These are phyloP conservation scores for Bilobella aurantiaca DNA, from an alignment of 1,140 invertebrate species.

Conservation along the genomic window DNA sequence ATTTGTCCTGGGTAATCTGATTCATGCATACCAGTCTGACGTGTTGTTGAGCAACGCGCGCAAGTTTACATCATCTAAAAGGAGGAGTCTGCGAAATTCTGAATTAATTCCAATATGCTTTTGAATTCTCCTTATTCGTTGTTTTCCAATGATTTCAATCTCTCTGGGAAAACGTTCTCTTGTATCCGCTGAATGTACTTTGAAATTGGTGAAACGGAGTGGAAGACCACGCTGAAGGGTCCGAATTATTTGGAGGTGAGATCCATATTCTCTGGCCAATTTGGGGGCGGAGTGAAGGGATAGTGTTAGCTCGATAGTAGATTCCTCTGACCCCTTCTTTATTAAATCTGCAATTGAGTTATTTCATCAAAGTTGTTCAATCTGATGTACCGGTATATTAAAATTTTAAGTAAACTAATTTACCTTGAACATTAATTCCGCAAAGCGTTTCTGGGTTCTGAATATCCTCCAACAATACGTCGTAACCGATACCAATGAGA, in stretches of 20 bases:
- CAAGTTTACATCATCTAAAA: not conserved
- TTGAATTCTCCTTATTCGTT: not conserved
- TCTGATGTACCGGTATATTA: too few relatives aligned
- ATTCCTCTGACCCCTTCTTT: not conserved
- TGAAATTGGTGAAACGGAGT: not conserved
- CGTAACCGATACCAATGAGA: not conserved
- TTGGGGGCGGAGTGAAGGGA: not conserved
- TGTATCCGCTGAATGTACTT: not conserved
- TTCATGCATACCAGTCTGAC: not conserved
- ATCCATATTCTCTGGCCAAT: not conserved
- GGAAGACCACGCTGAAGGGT: not conserved
- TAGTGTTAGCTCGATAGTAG: not conserved
- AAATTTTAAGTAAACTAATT: too few relatives aligned
- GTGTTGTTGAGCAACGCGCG: not conserved
- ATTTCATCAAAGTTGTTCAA: too few relatives aligned
- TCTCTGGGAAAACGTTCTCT: not conserved
- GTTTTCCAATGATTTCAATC: not conserved
- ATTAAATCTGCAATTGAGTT: not conserved
- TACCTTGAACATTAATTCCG: not conserved
- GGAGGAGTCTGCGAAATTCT: not conserved
- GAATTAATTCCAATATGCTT: not conserved
- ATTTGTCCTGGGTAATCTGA: too few relatives aligned
- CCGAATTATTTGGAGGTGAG: not conserved
- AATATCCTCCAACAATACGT: not conserved
- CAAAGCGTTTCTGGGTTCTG: not conserved